Evolutionary conservation across 2,797 vertebrate species (phyloP).

Genomic region (Helostoma temminkii): DNA sequence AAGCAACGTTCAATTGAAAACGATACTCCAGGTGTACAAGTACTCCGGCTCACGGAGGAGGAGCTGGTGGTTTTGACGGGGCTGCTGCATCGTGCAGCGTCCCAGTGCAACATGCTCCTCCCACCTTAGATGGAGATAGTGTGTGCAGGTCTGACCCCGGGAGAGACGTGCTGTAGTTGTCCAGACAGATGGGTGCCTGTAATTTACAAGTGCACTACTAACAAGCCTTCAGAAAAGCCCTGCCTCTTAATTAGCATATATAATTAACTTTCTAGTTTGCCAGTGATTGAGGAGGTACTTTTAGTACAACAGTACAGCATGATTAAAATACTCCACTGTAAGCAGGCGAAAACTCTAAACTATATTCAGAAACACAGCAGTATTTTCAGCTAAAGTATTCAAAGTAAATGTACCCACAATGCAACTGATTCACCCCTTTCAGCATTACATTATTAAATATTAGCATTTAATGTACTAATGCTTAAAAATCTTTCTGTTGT

Average conservation of each 20-base stretch:
- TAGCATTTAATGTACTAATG: background rate
- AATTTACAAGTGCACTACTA: background rate
- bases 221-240: no score
- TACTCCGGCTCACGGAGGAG: conserved; percentile 34
- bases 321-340: no score
- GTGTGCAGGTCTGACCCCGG: conserved; percentile 54
- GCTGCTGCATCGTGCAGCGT: conserved; percentile 64
- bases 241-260: no score
- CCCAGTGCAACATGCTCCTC: conserved; percentile 75
- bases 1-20: conserved; percentile 17
- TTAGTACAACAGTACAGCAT: no score
- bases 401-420: background rate
- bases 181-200: background rate
- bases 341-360: no score
- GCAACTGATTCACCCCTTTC: background rate
- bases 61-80: conserved; percentile 57
- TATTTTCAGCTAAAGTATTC: no score
- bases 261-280: no score
- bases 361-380: no score
- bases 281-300: no score
- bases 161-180: background rate
- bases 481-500: background rate
- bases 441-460: background rate
- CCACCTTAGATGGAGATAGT: conserved; percentile 53
- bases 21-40: conserved; percentile 47